Base-by-base conservation (phyloP, 2,797 vertebrate species). In the Eulemur rubriventer region DNA sequence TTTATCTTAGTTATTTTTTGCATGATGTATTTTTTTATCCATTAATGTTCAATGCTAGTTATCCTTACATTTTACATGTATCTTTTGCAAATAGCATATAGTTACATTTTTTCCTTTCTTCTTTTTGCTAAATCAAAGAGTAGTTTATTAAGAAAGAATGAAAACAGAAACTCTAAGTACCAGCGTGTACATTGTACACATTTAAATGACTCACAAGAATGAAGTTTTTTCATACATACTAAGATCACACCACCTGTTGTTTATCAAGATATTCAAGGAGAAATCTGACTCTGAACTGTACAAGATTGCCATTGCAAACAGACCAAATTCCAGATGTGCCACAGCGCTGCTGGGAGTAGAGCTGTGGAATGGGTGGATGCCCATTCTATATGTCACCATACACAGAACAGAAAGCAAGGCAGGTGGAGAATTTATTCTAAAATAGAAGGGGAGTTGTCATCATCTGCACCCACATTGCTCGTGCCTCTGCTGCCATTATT, bases 401-500 rank as follows among this genome's bases (percentile, higher is more conserved):
- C 95, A 98, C 88, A 97, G 97, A 96, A 98, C 81, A 98, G 95
- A 98, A 98, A 98, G 97, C 96, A 98, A 98, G 94, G 30, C 43
- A 75, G 97, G 94, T 76, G 52, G 88, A 94, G 89, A 97, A 50
- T 97, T 98, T 98, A 98, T 96, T 98, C 92, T 98, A 97, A 97
- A 97, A 96, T 96, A 97, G 94, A 96, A 69, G 94, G 95, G 84
- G 91, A 86, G 94, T 97, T 97, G 95, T 97, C 93, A 79, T 76
- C 38, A 10, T 94, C 90, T 84, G 81, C 65, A 48, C 94, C 67
- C 52, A 93, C 96, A 98, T 88, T 87, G 95, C 95, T 99, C 98
- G 99, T 96, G 99, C 99, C 98, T 99, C 99, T 7, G 99, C 91
- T 73, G 99, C 99, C 99, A 99, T 99, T 98, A 99, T 99, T 76